Conservation (phyloP, 2,888 invertebrate genomes). For the Phytoseiulus persimilis region DNA sequence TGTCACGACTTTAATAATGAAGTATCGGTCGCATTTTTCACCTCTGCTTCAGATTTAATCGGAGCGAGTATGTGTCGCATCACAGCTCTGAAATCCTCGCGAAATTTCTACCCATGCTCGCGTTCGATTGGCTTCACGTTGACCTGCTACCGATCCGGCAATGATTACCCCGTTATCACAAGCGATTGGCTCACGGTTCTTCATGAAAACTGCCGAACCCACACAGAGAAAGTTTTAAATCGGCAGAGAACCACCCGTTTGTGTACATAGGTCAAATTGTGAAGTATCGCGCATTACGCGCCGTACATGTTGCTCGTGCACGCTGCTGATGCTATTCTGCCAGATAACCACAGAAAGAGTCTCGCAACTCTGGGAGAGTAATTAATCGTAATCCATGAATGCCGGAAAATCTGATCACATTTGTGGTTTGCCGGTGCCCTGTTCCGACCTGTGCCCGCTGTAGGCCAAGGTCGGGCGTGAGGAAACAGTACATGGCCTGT, state of each 20-base stretch:
- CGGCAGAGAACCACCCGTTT: not conserved
- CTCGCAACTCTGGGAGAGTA: not conserved
- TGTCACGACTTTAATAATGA: too few species aligned
- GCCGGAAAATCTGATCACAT: not conserved
- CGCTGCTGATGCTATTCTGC: not conserved
- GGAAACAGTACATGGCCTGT: not conserved
- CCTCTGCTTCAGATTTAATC: too few species aligned
- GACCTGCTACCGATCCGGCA: not conserved
- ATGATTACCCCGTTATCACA: not conserved
- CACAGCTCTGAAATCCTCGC: too few species aligned
- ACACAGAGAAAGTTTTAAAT: not conserved
- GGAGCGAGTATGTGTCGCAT: too few species aligned
- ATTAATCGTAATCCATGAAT: not conserved
- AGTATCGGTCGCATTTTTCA: too few species aligned
- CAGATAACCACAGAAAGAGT: not conserved
- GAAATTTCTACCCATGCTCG: too few species aligned
- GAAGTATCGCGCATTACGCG: not conserved
- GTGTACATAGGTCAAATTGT: not conserved
- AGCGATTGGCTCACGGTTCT: not conserved
- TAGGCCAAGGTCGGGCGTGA: not conserved
- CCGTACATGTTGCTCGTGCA: not conserved
- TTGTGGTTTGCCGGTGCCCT: not conserved
- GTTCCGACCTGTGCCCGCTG: not conserved
- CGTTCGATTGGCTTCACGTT: not conserved
- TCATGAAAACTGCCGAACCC: not conserved